Percentiles rank a stretch among this genome's conserved stretches.
These are phyloP conservation scores for Temnothorax ravouxi DNA, from an alignment of 2,888 invertebrate genomes.

Conservation along the genomic window DNA sequence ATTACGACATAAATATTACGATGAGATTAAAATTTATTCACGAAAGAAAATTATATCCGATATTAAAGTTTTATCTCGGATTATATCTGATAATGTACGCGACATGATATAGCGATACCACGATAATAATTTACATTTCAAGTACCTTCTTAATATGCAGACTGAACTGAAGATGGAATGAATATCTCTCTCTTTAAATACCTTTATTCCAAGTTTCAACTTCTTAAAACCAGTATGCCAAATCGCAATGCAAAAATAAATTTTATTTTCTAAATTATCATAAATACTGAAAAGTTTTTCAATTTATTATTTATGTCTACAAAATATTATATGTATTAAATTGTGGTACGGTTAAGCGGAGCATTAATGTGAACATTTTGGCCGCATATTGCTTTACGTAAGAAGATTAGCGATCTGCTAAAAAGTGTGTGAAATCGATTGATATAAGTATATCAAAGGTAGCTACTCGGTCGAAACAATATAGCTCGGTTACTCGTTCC, in stretches of 20 bases:
- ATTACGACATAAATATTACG: constrained; percentile 23
- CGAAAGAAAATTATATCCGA: constrained; percentile 33
- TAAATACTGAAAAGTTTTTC: neutral
- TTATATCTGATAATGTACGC: constrained; percentile 16
- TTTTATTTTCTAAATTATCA: neutral
- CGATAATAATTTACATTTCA: constrained; percentile 43
- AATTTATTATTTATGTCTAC: neutral
- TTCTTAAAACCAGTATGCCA: neutral
- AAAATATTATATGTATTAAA: neutral
- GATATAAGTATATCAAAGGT: constrained; percentile 22
- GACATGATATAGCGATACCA: neutral
- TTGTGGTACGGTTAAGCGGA: neutral
- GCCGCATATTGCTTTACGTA: neutral
- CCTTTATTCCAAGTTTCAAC: neutral
- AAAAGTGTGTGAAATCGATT: constrained; percentile 10
- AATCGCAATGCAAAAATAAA: neutral
- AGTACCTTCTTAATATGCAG: constrained; percentile 20
- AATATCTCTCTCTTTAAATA: neutral
- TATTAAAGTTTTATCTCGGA: constrained; percentile 40
- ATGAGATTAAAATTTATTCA: constrained; percentile 41
- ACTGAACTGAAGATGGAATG: neutral
- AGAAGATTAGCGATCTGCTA: neutral
- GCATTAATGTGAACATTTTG: constrained; percentile 14
- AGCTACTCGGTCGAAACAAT: constrained; percentile 6
- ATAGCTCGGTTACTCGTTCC: neutral